A percentile compares a stretch with the other conserved stretches of the same genome.
These are phyloP conservation scores for Tetrapedia diversipes DNA, from an alignment of 2,888 invertebrate species.

Conservation along the genomic window DNA sequence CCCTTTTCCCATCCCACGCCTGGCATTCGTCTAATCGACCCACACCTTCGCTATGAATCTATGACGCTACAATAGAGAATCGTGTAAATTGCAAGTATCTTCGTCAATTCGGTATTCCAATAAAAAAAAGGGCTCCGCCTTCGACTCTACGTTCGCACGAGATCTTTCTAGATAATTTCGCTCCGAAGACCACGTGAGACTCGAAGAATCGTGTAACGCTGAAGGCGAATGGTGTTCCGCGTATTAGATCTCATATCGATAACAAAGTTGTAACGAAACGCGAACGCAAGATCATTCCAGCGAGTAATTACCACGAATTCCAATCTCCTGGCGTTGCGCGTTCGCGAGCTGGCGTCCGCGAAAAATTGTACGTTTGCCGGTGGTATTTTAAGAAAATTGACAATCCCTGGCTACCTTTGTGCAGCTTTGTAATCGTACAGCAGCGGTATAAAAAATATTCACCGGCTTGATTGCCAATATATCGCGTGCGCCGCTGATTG, in stretches of 20 bases:
- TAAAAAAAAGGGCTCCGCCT: no score
- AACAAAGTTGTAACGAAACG: background rate
- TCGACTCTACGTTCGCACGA: no score
- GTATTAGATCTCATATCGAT: constrained; percentile 1
- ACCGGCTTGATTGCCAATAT: constrained; percentile 41
- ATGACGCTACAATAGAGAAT: no score
- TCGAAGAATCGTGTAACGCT: no score
- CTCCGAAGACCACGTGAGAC: no score
- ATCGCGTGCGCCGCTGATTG: constrained; percentile 42
- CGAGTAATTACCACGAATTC: constrained; percentile 23
- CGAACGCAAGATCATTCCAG: background rate
- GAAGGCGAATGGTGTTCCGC: background rate
- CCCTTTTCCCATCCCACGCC: no score
- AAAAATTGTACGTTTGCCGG: constrained; percentile 10
- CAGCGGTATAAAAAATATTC: constrained; percentile 44
- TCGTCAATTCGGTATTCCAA: no score
- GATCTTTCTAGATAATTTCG: no score
- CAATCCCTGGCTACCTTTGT: constrained; percentile 16
- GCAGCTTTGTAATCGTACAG: constrained; percentile 36
- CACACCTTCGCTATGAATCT: no score
- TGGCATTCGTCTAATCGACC: no score
- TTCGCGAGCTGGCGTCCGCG: background rate
- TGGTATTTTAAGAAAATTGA: constrained; percentile 33
- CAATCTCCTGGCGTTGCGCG: constrained; percentile 14
- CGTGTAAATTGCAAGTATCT: no score